Base-by-base conservation (phyloP, 2,888 invertebrate species). In the Alloscopus bannaensis region DNA sequence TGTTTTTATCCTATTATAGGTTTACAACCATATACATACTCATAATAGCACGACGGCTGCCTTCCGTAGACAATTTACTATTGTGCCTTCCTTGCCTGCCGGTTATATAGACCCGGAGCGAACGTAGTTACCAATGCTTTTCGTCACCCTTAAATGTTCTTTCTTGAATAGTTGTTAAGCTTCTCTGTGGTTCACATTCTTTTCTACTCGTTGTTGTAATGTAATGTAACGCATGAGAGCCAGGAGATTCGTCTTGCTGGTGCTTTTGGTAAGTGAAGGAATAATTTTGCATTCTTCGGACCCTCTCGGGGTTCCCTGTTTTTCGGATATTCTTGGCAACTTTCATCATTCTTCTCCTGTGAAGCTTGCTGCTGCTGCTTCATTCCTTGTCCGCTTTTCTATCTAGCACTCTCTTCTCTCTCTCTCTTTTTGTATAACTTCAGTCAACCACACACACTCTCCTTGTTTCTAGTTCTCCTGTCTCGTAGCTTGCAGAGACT, bases 271-370 rank as follows among this genome's bases (percentile, higher is more conserved):
- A 59, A 70, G 52, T 64, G 70, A 62, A 78, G 66, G 60, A 71
- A 66, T 66, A 78, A 71, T 78, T 78, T 78, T 78, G 78, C 78
- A 78, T 78, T 78, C 78, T 71, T 78, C 78, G 78, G 78, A 65
- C 78, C 78, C 69, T 81, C 71, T 81, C 81, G 81, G 81, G 70
- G 57, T 72, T 68, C 65, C 70, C 69, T 73, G 69, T 72, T 57
- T 57, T 42, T 81, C 81, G 76, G 77, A 71, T 77, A 81, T 77
- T 81, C 77, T 81, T 81, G 81, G 81, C 81, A 77, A 77, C 68
- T 78, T 78, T 78, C 77, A 78, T 78, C 78, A 65, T 70, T 69
- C 66, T 40, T 69, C 68, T 62, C 59, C 66, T 66, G 47, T 66
- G 29, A 47, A 59, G 59, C 20, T 36, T 59, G 31, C 59, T 3